Percentiles rank a stretch among this genome's conserved stretches.
These are phyloP conservation scores for Gastrophysa polygoni DNA, from an alignment of 2,888 invertebrate species.

Conservation along the genomic window DNA sequence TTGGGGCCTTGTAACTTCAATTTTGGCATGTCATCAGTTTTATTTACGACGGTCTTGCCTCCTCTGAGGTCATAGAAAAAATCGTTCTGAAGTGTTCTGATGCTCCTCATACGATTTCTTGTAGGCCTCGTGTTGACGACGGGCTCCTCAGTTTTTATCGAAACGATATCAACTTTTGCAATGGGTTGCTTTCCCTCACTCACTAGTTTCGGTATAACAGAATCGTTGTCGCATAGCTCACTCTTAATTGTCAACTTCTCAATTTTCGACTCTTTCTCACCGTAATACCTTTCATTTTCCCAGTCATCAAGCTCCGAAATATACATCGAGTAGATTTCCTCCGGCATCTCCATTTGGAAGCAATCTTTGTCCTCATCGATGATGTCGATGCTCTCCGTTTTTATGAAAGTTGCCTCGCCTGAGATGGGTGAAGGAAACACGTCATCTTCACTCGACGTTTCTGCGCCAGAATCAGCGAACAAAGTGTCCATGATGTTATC, in stretches of 20 bases:
- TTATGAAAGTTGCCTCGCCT: neutral
- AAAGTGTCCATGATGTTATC: conserved; percentile 19
- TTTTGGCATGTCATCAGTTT: conserved; percentile 17
- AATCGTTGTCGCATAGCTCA: neutral
- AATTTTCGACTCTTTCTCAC: neutral
- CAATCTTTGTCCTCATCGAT: conserved; percentile 25
- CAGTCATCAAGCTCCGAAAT: conserved; percentile 21
- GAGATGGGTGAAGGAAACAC: conserved; percentile 1
- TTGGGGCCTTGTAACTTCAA: conserved; percentile 17
- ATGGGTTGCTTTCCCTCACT: conserved; percentile 9
- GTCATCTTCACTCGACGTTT: conserved; percentile 15
- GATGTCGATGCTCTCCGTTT: conserved; percentile 29
- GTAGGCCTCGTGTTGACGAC: conserved; percentile 59
- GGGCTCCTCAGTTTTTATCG: conserved; percentile 4
- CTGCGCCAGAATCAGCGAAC: conserved; percentile 25
- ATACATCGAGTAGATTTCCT: conserved; percentile 32
- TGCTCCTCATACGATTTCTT: conserved; percentile 66
- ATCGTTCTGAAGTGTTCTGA: conserved; percentile 61
- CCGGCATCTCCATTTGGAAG: conserved; percentile 33
- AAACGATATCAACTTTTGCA: neutral
- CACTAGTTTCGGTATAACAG: neutral
- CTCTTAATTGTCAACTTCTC: no score
- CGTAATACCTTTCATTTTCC: neutral
- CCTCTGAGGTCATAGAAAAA: conserved; percentile 73
- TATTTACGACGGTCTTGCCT: conserved; percentile 35